Base-by-base conservation (phyloP, 2,797 vertebrate species). In the Carapus acus region DNA sequence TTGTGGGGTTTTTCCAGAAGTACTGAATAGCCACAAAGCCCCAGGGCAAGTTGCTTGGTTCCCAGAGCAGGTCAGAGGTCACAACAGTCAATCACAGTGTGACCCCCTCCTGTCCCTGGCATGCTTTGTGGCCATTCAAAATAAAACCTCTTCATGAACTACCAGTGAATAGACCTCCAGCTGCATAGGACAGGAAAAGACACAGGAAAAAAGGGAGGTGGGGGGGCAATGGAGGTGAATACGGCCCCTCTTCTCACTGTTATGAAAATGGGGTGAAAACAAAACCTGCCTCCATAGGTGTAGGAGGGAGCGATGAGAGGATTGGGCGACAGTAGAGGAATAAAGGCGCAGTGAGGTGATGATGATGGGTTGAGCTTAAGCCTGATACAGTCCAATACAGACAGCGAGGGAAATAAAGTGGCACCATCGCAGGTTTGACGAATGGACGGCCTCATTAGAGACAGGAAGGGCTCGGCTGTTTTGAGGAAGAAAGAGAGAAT, bases 151-250 rank as follows among this genome's bases (percentile, higher is more conserved):
- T 86, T 87, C 75, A 88, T 86, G 81, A 86, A 86, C 79, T 85
- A 74, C 75, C 71, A 74, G 57, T 86, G 79, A 87, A 88, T 76
- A 79, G 85, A 74, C 81, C 62, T 83, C 86, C 83, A 82, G 78
- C 81, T 84, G 82, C 78, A 75, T 69, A 70, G 46, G 71, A 83
- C 66, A 83, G 76, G 78, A 79, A 76, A 76, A 73, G 71, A 78
- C 65, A 69, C 48, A 65, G 74, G 60, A 58, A 73, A 68, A 70
- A 67, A 70, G 53, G 62, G 44, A 53, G 22, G 55, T 58, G 62
- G 69, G 58, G 40, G 62, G 50, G 44, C 63, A 34, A 47, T 54
- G 74, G 69, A 60, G 76, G 68, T 76, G 60, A 65, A 80, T 82
- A 52, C 71, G 67, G 62, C 64, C 55, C 78, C 76, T 76, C 73